These are phyloP conservation scores for Oncopeltus fasciatus DNA, from an alignment of 1,140 invertebrate genomes.

Conservation along the genomic window DNA sequence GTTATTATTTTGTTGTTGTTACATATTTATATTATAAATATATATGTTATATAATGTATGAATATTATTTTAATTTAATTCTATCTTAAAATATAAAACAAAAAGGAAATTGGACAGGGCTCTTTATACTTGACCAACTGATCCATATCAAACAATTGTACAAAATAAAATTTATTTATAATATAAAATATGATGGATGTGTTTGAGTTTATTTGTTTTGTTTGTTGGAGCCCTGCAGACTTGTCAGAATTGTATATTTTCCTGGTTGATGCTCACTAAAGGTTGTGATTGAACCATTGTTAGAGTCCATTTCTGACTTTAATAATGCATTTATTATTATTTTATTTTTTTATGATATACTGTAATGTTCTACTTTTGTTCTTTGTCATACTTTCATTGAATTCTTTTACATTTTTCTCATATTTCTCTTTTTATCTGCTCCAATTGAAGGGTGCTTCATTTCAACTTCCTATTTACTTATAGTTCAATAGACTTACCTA, in stretches of 20 bases:
- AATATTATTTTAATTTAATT: constrained; percentile 16
- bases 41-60: constrained; percentile 9
- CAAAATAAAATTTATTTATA: neutral
- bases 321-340: neutral
- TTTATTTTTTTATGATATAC: neutral
- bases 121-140: constrained; percentile 8
- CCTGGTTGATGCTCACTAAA: neutral
- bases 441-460: neutral
- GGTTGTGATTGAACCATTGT: neutral
- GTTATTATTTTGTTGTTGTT: constrained; percentile 20
- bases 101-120: neutral
- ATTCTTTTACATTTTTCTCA: neutral
- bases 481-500: neutral
- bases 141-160: constrained; percentile 7
- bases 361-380: neutral
- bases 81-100: constrained; percentile 1
- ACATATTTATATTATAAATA: constrained; percentile 16
- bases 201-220: neutral
- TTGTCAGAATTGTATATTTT: neutral
- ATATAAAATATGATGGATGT: neutral
- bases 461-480: neutral
- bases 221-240: neutral
- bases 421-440: neutral
- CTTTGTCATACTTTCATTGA: neutral
- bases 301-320: neutral